phyloP scores from a whole-genome alignment of 2,888 invertebrate species.

The Agonopterix heracliana region DNA sequence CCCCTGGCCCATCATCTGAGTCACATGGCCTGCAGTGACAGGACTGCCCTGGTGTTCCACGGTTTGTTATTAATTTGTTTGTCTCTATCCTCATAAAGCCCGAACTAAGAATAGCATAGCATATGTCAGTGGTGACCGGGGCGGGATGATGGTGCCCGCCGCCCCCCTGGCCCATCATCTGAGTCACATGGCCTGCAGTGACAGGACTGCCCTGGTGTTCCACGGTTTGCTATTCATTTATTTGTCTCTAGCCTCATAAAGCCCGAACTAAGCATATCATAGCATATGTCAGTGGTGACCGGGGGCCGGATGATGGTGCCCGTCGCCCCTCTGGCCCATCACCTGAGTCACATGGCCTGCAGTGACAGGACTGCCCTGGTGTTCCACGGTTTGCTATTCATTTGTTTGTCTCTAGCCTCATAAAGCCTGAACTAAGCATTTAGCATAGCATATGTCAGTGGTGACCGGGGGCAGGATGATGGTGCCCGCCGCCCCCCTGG shows the following conservation, averaged over 20 bases:
- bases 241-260: no score
- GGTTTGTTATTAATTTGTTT: slow-evolving; percentile 47
- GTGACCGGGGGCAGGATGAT: slow-evolving; percentile 77
- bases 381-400: slow-evolving; percentile 70
- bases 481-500: slow-evolving; percentile 70
- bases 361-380: slow-evolving; percentile 78
- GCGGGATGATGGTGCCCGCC: no score
- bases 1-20: slow-evolving; percentile 76
- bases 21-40: slow-evolving; percentile 57
- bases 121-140: no score
- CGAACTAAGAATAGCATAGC: no score
- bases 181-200: no score
- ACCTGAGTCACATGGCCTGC: slow-evolving; percentile 60
- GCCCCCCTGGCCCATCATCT: no score
- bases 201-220: no score
- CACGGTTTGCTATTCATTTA: no score
- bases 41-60: slow-evolving; percentile 78
- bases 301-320: slow-evolving; percentile 74
- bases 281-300: slow-evolving; percentile 82
- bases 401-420: not conserved
- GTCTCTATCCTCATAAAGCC: no score
- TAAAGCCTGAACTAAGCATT: no score
- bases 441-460: no score
- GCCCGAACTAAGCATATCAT: no score
- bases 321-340: slow-evolving; percentile 72